These are phyloP conservation scores for Drosophila tripunctata DNA, from an alignment of 2,888 invertebrate genomes.

Conservation along the genomic window DNA sequence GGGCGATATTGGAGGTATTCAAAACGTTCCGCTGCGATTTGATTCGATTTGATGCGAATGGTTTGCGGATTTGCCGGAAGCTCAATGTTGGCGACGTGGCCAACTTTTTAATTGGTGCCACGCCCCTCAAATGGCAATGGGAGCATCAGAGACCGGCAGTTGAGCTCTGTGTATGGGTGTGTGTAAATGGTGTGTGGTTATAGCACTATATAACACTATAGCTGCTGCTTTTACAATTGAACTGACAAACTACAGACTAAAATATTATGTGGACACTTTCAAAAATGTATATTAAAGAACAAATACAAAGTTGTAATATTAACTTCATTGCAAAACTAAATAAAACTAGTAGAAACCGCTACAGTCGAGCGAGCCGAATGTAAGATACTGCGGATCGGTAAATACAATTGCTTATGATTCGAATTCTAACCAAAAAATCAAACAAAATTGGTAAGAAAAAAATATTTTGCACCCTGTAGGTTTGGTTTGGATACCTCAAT, in stretches of 20 bases:
- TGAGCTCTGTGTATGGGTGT: not conserved
- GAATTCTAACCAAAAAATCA: too few relatives aligned
- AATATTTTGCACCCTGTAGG: too few relatives aligned
- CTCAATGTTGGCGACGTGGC: conserved; percentile 32
- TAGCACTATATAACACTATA: not conserved
- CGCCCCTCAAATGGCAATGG: not conserved
- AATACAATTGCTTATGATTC: too few relatives aligned
- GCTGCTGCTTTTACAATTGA: not conserved
- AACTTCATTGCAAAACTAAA: too few relatives aligned
- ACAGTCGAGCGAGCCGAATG: too few relatives aligned
- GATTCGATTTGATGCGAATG: conserved; percentile 56
- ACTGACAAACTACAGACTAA: too few relatives aligned
- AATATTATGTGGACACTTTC: too few relatives aligned
- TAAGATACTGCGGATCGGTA: too few relatives aligned
- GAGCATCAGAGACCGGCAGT: not conserved
- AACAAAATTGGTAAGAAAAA: too few relatives aligned
- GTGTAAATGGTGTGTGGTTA: not conserved
- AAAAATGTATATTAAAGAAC: too few relatives aligned
- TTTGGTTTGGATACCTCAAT: too few relatives aligned
- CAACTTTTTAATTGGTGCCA: conserved; percentile 55
- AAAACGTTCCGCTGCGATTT: conserved; percentile 49
- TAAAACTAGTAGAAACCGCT: too few relatives aligned
- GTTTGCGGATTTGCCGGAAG: conserved; percentile 32
- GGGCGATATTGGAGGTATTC: conserved; percentile 21
- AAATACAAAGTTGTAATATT: conserved; percentile 8